Evolutionary conservation across 2,888 invertebrate genomes (phyloP), one percentile per base, ranked within the genome.

Genomic region (Philaethria dido): DNA sequence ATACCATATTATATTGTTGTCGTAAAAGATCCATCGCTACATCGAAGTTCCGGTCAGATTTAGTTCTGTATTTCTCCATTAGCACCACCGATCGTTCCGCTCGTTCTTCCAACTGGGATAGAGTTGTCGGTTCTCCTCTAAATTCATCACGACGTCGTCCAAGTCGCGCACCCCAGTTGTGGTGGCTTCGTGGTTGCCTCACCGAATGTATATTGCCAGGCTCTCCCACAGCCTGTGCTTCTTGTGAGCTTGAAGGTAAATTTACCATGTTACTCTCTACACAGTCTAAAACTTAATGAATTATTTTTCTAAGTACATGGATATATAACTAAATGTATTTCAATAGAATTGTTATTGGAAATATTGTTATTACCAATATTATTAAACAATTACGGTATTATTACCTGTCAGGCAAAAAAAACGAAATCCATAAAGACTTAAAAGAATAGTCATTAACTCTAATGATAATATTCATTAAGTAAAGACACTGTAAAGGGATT

Each of bases 1-100:
- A 47, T 66, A 75, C 76, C 72, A 76, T 70, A 39, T 75, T 75
- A 50, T 75, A 74, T 52, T 74, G 69, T 57, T 72, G 71, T 16
- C 75, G 62, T 29, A 77, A 36, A 48, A 74, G 66, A 50, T 72
- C 69, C 68, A 73, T 74, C 0, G 72, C 73, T 42, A 64, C 66
- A 16, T 73, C 42, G 29, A 64, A 68, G n/a, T 68, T 65, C 0
- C 66, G 14, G 9, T 62, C 42, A 8, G 62, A 48, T 16, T 65
- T 50, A 0, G 61, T 47, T 22, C 67, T 62, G 39, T 73, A 57
- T 68, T 69, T 72, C 36, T 65, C 65, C 71, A 75, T 74, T 11
- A 72, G 65, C 44, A 42, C 20, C 3, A 68, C 65, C 0, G 70
- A 66, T 36, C 65, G 62, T 44, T 63, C 55, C 8, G 69, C 71